Conservation (phyloP, 1,140 invertebrate genomes). For the Charaxes varanes region DNA sequence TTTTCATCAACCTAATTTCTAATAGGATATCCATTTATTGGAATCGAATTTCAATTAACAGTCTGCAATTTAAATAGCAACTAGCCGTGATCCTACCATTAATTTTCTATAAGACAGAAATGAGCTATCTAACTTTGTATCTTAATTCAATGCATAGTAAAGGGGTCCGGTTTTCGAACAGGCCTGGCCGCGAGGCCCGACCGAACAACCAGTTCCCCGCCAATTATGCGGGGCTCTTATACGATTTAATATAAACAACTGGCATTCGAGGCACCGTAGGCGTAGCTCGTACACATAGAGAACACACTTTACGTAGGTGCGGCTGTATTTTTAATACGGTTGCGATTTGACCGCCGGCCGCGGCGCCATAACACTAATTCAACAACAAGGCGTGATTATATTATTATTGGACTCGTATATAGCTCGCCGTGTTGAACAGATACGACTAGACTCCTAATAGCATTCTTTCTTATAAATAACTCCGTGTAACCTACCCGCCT, state of each 20-base stretch:
- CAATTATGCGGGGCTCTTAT: constrained; percentile 41
- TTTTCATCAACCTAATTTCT: too few species aligned
- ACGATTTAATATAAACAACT: constrained; percentile 43
- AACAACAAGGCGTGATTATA: constrained; percentile 15
- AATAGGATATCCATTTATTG: too few species aligned
- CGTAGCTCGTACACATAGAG: constrained; percentile 20
- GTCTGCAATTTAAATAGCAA: too few species aligned
- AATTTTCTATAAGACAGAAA: constrained; percentile 11
- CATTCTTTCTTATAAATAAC: constrained; percentile 17
- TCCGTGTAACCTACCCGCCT: constrained; percentile 19
- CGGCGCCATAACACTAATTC: constrained; percentile 9
- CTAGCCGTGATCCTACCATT: constrained; percentile 6
- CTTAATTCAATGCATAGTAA: constrained; percentile 27
- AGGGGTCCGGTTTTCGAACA: constrained; percentile 33
- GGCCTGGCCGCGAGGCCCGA: constrained; percentile 19
- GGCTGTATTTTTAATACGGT: constrained; percentile 13
- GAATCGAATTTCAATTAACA: too few species aligned
- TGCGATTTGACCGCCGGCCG: constrained; percentile 9
- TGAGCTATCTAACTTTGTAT: constrained; percentile 14
- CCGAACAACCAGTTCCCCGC: constrained; percentile 41
- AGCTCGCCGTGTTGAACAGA: constrained; percentile 16
- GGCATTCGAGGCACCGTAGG: constrained; percentile 28
- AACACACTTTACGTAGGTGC: constrained; percentile 17
- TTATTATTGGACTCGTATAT: constrained; percentile 20
- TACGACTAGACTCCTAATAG: constrained; percentile 24